phyloP scores from a whole-genome alignment of 1,140 invertebrate genomes.

The Calliphora vicina region DNA sequence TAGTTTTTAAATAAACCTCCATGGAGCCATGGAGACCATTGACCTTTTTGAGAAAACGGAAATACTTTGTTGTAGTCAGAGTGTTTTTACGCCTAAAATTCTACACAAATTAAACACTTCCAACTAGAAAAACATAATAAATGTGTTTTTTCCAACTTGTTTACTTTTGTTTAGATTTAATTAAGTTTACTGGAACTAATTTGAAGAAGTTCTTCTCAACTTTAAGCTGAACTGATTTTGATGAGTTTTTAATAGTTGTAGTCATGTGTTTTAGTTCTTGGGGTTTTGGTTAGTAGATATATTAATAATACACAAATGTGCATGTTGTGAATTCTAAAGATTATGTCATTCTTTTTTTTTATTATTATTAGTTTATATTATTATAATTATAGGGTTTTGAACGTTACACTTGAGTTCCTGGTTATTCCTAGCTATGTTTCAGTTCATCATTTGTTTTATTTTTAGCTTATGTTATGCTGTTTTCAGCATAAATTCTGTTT shows the following conservation, averaged over 20 bases:
- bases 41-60: slow-evolving; percentile 8
- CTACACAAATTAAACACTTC: background rate
- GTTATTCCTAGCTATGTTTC: background rate
- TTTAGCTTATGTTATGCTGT: background rate
- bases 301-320: no score
- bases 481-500: background rate
- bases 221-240: background rate
- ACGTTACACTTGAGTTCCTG: background rate
- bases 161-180: background rate
- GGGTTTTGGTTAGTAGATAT: no score
- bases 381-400: background rate
- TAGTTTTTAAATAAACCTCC: background rate
- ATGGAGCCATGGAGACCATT: background rate
- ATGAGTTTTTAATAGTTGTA: background rate
- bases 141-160: no score
- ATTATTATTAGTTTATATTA: background rate
- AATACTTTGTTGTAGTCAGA: slow-evolving; percentile 7
- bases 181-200: background rate
- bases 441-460: no score
- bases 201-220: background rate
- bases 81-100: background rate
- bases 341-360: background rate
- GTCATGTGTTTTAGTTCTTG: no score
- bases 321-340: background rate
- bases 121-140: no score